Evolutionary conservation across 2,797 vertebrate genomes (phyloP).

Genomic region (Neosilurus mollespiculum): DNA sequence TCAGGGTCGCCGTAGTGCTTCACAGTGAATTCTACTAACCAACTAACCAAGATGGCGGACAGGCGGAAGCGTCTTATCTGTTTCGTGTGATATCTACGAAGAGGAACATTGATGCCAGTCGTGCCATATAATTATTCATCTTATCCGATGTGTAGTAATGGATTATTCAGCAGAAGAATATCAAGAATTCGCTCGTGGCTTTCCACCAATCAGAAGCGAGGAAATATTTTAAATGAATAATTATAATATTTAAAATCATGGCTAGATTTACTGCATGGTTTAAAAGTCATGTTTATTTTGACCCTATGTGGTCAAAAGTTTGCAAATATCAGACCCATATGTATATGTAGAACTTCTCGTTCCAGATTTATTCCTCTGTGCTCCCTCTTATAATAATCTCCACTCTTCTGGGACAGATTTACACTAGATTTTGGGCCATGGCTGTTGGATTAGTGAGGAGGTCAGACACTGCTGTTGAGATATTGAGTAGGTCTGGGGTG

Average conservation of each 20-base stretch:
- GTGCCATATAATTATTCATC: no score
- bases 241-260: neutral
- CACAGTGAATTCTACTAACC: no score
- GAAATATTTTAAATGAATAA: no score
- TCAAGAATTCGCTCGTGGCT: no score
- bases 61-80: no score
- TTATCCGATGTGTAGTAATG: no score
- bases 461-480: neutral
- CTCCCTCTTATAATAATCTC: neutral
- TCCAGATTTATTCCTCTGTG: neutral
- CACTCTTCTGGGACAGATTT: neutral
- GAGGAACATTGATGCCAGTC: no score
- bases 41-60: no score
- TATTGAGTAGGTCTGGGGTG: neutral
- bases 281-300: neutral
- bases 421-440: neutral
- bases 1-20: no score
- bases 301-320: neutral
- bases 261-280: neutral
- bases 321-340: neutral
- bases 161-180: no score
- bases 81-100: no score
- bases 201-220: no score
- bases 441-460: neutral
- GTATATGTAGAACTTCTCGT: neutral